phyloP scores from a whole-genome alignment of 2,888 invertebrate genomes.

The Troides helena region DNA sequence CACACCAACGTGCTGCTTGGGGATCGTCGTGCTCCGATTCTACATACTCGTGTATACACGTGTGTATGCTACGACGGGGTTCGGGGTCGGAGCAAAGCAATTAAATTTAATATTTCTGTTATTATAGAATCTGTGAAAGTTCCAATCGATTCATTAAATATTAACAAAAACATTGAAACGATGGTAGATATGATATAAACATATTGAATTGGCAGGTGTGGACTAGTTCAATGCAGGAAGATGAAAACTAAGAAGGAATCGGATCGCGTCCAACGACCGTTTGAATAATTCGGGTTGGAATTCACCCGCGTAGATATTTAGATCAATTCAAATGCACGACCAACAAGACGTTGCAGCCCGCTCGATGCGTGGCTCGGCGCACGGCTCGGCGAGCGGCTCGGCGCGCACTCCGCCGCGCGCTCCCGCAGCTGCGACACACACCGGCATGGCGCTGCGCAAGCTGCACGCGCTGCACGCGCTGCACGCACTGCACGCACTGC shows the following conservation, averaged over 20 bases:
- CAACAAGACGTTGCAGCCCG: neutral
- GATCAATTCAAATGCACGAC: neutral
- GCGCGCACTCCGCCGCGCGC: conserved; percentile 11
- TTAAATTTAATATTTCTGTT: too few relatives aligned
- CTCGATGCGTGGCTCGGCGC: neutral
- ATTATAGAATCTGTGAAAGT: too few relatives aligned
- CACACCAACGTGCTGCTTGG: too few relatives aligned
- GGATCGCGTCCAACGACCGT: neutral
- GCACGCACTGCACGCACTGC: conserved; percentile 13
- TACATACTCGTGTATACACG: too few relatives aligned
- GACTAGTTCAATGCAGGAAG: neutral
- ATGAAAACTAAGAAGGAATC: neutral
- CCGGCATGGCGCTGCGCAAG: conserved; percentile 14
- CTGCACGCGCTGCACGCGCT: conserved; percentile 12
- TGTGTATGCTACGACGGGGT: too few relatives aligned
- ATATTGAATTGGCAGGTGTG: conserved; percentile 2
- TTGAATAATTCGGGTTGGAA: neutral
- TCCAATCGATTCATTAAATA: too few relatives aligned
- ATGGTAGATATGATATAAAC: too few relatives aligned
- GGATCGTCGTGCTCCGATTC: too few relatives aligned
- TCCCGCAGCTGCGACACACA: conserved; percentile 1
- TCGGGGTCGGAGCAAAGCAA: too few relatives aligned
- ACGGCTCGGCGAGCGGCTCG: neutral
- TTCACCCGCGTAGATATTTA: neutral
- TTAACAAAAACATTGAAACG: too few relatives aligned